Base-by-base conservation (phyloP, 2,888 invertebrate genomes). In the Invenusta paracnida region DNA sequence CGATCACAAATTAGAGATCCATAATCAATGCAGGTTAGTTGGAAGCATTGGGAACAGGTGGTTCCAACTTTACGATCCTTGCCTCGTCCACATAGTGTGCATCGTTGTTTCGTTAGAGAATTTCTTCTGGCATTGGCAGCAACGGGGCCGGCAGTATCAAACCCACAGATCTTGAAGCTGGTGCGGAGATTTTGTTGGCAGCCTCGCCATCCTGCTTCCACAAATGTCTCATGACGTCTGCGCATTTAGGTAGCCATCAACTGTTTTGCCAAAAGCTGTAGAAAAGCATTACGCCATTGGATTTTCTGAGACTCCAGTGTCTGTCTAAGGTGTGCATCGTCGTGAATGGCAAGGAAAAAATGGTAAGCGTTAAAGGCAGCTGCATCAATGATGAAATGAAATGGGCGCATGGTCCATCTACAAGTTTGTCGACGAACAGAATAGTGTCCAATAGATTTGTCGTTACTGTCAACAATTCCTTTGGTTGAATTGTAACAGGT, bases 41-140 rank as follows among this genome's bases (percentile, higher is more conserved):
- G 29, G 31, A 82, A 82, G 82, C 82, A 82, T 82, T 82, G 30
- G 82, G 82, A 82, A 82, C 82, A 82, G 31, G 11, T 30, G 31
- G 82, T 82, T 82, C 82, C 82, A 27, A 82, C 82, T 82, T 82
- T 82, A 29, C 82, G n/a, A 30, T 82, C 82, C 29, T 82, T 82
- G 29, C 28, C 30, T 82, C 82, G 29, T 82, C 82, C 82, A 30
- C 31, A 82, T 30, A 30, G 29, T 29, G 30, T 82, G 30, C 31
- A 30, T 82, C 82, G 2, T 73, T 23, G 27, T 73, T 23, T 73
- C 27, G 73, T 25, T 73, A 23, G 5, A 23, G 73, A 5, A 73
- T 73, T 73, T 73, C 11, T 73, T 73, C 23, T 23, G 27, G 73
- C 11, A 73, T 23, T 73, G 73, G 73, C 27, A 73, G 73, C 27